Evolutionary conservation across 1,140 invertebrate species (phyloP).

Genomic region (Medauroidea extradentata): DNA sequence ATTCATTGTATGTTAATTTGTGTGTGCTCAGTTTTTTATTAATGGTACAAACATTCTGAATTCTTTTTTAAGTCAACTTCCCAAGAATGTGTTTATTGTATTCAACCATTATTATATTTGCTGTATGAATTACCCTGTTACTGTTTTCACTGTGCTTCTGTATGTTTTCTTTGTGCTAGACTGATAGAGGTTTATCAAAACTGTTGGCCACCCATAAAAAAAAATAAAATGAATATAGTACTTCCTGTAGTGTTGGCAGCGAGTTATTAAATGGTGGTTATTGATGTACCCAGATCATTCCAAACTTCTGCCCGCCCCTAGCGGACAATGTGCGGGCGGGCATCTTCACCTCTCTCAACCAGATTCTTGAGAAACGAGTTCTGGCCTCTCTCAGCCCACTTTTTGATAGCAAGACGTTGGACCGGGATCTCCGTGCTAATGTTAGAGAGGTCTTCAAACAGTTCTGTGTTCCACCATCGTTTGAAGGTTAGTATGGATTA

Average conservation of each 20-base stretch:
- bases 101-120: neutral
- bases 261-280: neutral
- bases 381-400: conserved; percentile 82
- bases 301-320: conserved; percentile 84
- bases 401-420: conserved; percentile 90
- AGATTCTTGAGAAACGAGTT: conserved; percentile 93
- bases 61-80: neutral
- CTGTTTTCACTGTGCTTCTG: no score
- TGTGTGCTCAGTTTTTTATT: no score
- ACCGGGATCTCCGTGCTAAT: conserved; percentile 78
- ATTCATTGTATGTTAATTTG: no score
- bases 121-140: no score
- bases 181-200: no score
- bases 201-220: no score
- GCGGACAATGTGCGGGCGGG: conserved; percentile 82
- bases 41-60: no score
- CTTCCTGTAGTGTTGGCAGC: no score
- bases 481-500: conserved; percentile 28
- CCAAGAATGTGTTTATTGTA: no score
- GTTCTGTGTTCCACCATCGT: conserved; percentile 64
- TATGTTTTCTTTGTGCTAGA: no score
- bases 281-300: conserved; percentile 70
- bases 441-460: conserved; percentile 89
- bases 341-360: conserved; percentile 85
- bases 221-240: no score